Percentiles rank a stretch among this genome's conserved stretches.
Conservation (phyloP, 2,888 invertebrate species). For the Caenorhabditis macrosperma region DNA sequence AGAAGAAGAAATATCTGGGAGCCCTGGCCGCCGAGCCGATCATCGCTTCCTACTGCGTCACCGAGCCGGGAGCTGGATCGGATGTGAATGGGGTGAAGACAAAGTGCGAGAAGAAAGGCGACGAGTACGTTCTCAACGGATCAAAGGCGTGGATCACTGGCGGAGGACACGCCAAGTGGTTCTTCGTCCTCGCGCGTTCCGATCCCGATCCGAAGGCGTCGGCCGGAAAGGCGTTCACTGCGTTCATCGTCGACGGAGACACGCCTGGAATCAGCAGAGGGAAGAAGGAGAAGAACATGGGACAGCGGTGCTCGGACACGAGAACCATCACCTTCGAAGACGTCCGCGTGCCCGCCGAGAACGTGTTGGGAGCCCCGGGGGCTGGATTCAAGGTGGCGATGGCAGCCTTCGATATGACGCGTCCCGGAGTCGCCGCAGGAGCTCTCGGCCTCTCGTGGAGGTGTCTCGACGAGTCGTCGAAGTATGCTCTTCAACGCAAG, state of each 20-base stretch:
- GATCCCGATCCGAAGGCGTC: slow-evolving; percentile 92
- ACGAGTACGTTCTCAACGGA: slow-evolving; percentile 76
- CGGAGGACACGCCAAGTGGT: slow-evolving; percentile 93
- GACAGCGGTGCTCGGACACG: slow-evolving; percentile 94
- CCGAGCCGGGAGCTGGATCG: slow-evolving; percentile 95
- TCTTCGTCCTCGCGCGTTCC: slow-evolving; percentile 84
- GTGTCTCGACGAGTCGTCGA: slow-evolving; percentile 92
- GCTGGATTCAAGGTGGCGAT: slow-evolving; percentile 87
- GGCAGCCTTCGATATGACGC: slow-evolving; percentile 94
- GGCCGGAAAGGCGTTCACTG: slow-evolving; percentile 93
- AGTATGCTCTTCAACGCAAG: slow-evolving; percentile 92
- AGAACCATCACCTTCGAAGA: slow-evolving; percentile 95
- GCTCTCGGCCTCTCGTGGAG: slow-evolving; percentile 93
- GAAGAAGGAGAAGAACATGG: slow-evolving; percentile 96
- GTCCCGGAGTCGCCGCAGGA: slow-evolving; percentile 88
- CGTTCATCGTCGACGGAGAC: slow-evolving; percentile 94
- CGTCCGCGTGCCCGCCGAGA: slow-evolving; percentile 90
- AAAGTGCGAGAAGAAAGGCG: slow-evolving; percentile 82
- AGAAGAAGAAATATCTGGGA: slow-evolving; percentile 94
- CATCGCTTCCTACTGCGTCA: slow-evolving; percentile 94
- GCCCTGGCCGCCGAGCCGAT: slow-evolving; percentile 89
- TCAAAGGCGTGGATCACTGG: slow-evolving; percentile 87
- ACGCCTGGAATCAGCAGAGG: slow-evolving; percentile 90
- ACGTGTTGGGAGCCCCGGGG: slow-evolving; percentile 69
- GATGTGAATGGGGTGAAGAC: slow-evolving; percentile 94